phyloP scores from a whole-genome alignment of 2,113 vertebrate genomes.

The Natator depressus region DNA sequence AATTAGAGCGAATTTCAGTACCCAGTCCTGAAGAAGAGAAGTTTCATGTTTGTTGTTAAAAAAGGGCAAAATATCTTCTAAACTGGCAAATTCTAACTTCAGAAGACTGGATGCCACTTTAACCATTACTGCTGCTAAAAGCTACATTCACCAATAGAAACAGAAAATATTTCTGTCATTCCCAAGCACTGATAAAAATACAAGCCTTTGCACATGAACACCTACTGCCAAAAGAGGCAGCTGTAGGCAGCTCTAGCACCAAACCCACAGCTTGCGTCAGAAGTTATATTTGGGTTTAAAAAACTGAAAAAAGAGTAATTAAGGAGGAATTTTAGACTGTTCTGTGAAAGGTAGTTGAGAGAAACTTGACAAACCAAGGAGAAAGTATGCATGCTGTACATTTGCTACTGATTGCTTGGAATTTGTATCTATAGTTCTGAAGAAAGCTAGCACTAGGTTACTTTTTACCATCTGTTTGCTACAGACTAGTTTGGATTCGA shows the following conservation, averaged over 20 bases:
- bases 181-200: not conserved
- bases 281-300: not conserved
- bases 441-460: not conserved
- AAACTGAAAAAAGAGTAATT: not conserved
- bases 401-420: not conserved
- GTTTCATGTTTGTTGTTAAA: not conserved
- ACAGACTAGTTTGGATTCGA: not conserved
- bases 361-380: not conserved
- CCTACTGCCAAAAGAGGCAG: not conserved
- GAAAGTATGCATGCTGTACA: not conserved
- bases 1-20: rapidly evolving
- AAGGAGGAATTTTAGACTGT: not conserved
- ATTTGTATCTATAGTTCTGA: not conserved
- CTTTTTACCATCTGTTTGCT: not conserved
- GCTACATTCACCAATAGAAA: not conserved
- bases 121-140: not conserved
- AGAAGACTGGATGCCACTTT: not conserved
- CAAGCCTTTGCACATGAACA: not conserved
- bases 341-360: not conserved
- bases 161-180: not conserved
- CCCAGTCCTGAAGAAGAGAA: not conserved
- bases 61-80: too few relatives aligned
- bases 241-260: too few relatives aligned
- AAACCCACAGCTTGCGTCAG: not conserved
- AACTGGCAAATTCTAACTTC: not conserved